Evolutionary conservation across 2,113 vertebrate species (phyloP), one percentile per base, ranked within the genome.

Genomic region (Chamaetylas fuelleborni): DNA sequence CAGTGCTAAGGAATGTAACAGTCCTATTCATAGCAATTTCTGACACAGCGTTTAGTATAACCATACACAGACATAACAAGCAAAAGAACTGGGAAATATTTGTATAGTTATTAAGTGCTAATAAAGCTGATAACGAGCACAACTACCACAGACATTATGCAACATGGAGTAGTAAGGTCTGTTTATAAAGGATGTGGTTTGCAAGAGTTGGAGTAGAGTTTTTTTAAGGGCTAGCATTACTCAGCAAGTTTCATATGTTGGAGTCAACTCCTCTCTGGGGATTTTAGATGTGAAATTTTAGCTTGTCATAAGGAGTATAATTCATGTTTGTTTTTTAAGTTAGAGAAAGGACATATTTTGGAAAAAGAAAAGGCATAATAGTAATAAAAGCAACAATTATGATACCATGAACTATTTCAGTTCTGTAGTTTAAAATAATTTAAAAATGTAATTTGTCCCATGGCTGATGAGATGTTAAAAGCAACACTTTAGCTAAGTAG

Each of bases 111-210:
- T 80, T 78, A 92, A 92, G 85, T 47, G 50, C 34, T 38, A 85
- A 58, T 91, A 83, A 79, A 61, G 38, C 28, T 77, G 81, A 74
- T 86, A 48, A 88, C 1, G 18, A 81, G 48, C 76, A 92, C 5
- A 26, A 57, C 60, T 69, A 36, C 48, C 48, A 48, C 53, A 92
- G 92, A 96, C 82, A 48, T 96, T 93, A 94, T 83, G 79, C 81
- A 96, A 93, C 28, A 45, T 4, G 18, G 51, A 82, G 43, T 78
- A 82, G 31, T 84, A 69, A 79, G 43, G 20, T 53, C 45, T 84
- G 25, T 86, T 91, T 94, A 66, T 86, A 71, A 50, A 92, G 95
- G 92, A 94, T 96, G 95, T 96, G 93, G 92, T 81, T 78, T 74
- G 15, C 28, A 86, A 50, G 71, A 71, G 8, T 47, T n/a, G 38